These are phyloP conservation scores for Macaria liturata DNA, from an alignment of 2,888 invertebrate species.

Conservation along the genomic window DNA sequence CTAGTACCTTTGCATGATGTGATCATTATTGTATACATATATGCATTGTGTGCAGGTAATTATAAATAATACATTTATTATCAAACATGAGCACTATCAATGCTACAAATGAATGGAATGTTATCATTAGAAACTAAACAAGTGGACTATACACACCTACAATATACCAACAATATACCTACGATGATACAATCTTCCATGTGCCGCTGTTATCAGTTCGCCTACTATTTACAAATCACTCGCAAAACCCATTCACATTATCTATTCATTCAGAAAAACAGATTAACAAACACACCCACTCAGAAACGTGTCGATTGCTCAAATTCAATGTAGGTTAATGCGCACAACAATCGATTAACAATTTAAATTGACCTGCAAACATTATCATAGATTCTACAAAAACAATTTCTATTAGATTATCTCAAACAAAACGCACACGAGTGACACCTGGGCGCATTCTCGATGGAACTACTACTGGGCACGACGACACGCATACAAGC, in stretches of 20 bases:
- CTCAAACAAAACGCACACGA: constrained; percentile 31
- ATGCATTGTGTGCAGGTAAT: no score
- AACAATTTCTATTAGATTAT: constrained; percentile 32
- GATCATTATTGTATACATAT: no score
- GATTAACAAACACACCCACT: constrained; percentile 2
- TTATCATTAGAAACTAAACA: background rate
- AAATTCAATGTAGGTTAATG: constrained; percentile 19
- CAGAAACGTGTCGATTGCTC: background rate
- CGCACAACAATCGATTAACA: constrained; percentile 3
- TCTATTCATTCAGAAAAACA: constrained; percentile 15
- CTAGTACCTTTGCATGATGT: no score
- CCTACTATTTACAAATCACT: constrained; percentile 8
- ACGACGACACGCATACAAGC: constrained; percentile 4
- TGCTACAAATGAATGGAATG: no score
- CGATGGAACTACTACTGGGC: constrained; percentile 7
- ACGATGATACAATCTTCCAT: constrained; percentile 2
- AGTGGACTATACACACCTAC: no score
- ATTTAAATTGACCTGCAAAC: constrained; percentile 16
- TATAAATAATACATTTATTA: no score
- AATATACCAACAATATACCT: no score
- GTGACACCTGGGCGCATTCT: constrained; percentile 31
- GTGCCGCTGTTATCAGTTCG: constrained; percentile 10
- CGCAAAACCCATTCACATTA: constrained; percentile 9
- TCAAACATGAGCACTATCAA: no score
- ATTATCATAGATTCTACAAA: constrained; percentile 23